Evolutionary conservation across 2,113 vertebrate species (phyloP).

Genomic region (Pedionomus torquatus): DNA sequence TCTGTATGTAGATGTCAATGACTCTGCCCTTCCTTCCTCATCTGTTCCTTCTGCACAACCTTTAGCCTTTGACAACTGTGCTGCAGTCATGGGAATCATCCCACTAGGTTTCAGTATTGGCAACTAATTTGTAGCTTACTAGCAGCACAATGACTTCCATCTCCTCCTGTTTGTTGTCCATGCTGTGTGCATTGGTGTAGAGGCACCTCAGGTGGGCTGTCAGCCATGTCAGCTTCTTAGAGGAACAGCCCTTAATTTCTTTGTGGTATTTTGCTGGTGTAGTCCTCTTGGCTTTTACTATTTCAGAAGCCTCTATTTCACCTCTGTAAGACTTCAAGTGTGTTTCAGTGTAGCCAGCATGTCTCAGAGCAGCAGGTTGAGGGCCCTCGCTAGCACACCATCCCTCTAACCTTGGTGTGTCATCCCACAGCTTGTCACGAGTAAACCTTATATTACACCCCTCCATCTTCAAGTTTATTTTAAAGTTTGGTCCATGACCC

Average conservation of each 20-base stretch:
- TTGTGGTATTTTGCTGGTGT: background rate
- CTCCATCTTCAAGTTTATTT: background rate
- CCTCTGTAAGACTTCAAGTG: background rate
- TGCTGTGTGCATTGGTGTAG: background rate
- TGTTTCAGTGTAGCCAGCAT: background rate
- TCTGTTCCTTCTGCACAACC: background rate
- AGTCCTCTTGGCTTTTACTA: background rate
- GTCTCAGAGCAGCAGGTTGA: background rate
- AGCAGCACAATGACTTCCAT: background rate
- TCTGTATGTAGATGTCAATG: background rate
- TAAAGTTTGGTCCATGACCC: background rate
- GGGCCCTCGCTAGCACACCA: background rate
- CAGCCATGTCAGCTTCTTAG: background rate
- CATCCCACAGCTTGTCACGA: background rate
- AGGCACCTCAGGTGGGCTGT: background rate
- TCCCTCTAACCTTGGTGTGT: background rate
- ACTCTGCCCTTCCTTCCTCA: background rate
- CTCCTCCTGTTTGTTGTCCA: background rate
- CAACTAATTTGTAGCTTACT: background rate
- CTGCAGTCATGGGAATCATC: background rate
- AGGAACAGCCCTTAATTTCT: background rate
- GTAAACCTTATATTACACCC: background rate
- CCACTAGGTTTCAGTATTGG: background rate
- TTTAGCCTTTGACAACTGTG: background rate
- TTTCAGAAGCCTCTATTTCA: background rate